These are phyloP conservation scores for Dasypolia templi DNA, from an alignment of 2,888 invertebrate species.

Conservation along the genomic window DNA sequence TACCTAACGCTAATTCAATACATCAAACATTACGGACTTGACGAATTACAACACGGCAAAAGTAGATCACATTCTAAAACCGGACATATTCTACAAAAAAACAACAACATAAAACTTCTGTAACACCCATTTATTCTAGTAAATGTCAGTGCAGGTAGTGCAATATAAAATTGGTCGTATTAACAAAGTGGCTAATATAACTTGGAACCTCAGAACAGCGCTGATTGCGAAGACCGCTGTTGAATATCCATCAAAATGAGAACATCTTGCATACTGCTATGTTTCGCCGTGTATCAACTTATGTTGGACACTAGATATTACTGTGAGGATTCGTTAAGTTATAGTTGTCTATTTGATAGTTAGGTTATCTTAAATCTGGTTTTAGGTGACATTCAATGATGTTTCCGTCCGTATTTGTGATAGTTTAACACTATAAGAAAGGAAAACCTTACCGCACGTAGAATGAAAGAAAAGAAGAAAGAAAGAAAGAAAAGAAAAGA, in stretches of 20 bases:
- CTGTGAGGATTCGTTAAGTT: slow-evolving; percentile 23
- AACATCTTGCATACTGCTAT: not conserved
- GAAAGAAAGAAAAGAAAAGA: too few relatives aligned
- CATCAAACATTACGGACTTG: slow-evolving; percentile 41
- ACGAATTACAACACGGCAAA: slow-evolving; percentile 59
- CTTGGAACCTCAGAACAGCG: not conserved
- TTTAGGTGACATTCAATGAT: slow-evolving; percentile 34
- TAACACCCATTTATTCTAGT: slow-evolving; percentile 40
- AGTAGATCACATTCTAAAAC: slow-evolving; percentile 63
- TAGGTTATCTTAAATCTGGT: slow-evolving; percentile 22
- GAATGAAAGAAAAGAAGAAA: too few relatives aligned
- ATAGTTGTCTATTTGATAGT: slow-evolving; percentile 24
- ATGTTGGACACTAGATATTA: not conserved
- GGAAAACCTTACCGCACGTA: not conserved
- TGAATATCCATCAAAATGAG: slow-evolving; percentile 6
- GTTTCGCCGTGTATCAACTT: not conserved
- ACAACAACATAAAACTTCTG: slow-evolving; percentile 47
- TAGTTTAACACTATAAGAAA: not conserved
- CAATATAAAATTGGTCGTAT: slow-evolving; percentile 49
- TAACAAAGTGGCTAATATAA: slow-evolving; percentile 10
- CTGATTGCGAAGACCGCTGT: not conserved
- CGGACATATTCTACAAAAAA: slow-evolving; percentile 53
- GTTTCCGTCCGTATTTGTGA: not conserved
- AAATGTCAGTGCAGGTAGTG: slow-evolving; percentile 44
- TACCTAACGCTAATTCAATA: slow-evolving; percentile 40